Base-by-base conservation (phyloP, 2,888 invertebrate species). In the Polymixis lichenea region DNA sequence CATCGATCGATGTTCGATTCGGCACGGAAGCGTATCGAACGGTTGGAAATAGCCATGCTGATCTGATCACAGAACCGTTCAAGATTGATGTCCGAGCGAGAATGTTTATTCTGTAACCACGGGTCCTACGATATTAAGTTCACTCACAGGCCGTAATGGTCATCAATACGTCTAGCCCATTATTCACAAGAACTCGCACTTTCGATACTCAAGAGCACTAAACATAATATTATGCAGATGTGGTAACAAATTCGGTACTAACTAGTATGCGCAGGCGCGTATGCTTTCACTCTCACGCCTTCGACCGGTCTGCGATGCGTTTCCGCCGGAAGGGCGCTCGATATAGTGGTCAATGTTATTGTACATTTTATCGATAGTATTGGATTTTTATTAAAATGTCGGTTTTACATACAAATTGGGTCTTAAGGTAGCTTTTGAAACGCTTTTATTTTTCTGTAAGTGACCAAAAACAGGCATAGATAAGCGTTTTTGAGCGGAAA, bases 201-300 rank as follows among this genome's bases (percentile, higher is more conserved):
- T 70, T 84, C 82, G 38, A 70, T 78, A 80, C 61, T 72, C 73
- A 82, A 80, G 72, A 74, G 61, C 66, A 74, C 73, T 84, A 71
- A 75, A 73, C 64, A 72, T 58, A 68, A 73, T 75, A 76, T 86
- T 80, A 88, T 85, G 84, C 80, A 81, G 82, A 87, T 85, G 78
- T 64, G 77, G 75, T 82, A 86, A 86, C 89, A 83, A 86, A 88
- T 89, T 89, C 71, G 87, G 81, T 86, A 83, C 79, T 74, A 80
- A 78, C 80, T 81, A 83, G 85, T 83, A 78, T 85, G 84, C 78
- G 83, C 79, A 74, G 69, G 76, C 86, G 84, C 84, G 77, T 80
- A 80, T 86, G 91, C 93, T 93, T 94, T 94, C 93, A 93, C 94
- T 93, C 90, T 93, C 91, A 65, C 74, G 75, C 87, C 90, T 90